phyloP scores from a whole-genome alignment of 2,113 vertebrate genomes.

The Malurus elegans region DNA sequence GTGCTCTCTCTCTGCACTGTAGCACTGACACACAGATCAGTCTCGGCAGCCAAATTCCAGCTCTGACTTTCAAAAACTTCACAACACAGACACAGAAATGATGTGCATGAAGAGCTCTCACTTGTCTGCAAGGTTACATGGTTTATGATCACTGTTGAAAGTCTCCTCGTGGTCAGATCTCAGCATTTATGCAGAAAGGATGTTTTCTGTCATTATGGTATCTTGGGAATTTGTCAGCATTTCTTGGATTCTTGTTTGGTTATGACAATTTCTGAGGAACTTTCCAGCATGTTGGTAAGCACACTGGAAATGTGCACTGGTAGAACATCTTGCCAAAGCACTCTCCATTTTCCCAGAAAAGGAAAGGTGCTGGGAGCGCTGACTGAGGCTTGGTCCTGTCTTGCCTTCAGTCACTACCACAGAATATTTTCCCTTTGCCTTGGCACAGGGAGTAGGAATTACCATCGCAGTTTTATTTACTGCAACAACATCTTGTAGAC shows the following conservation, averaged over 20 bases:
- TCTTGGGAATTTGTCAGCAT: not conserved
- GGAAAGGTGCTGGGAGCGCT: not conserved
- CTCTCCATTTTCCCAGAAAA: not conserved
- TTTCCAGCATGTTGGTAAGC: not conserved
- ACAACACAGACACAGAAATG: not conserved
- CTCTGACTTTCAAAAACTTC: not conserved
- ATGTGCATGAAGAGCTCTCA: not conserved
- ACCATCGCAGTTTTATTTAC: slow-evolving; percentile 8
- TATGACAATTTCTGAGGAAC: not conserved
- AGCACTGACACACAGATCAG: not conserved
- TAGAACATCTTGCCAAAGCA: not conserved
- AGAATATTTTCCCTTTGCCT: not conserved
- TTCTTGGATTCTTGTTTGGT: not conserved
- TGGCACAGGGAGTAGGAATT: not conserved
- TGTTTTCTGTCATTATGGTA: not conserved
- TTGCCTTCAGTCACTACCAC: not conserved
- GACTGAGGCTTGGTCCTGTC: not conserved
- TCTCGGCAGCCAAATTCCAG: not conserved
- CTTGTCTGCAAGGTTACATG: not conserved
- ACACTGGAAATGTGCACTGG: not conserved
- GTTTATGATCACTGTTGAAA: not conserved
- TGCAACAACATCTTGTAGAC: slow-evolving; percentile 37
- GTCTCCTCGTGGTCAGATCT: not conserved
- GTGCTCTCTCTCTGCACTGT: not conserved
- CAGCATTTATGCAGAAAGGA: not conserved